A percentile compares a stretch with the other conserved stretches of the same genome.
Evolutionary conservation across 2,797 vertebrate genomes (phyloP).

Genomic region (Erpetoichthys calabaricus): DNA sequence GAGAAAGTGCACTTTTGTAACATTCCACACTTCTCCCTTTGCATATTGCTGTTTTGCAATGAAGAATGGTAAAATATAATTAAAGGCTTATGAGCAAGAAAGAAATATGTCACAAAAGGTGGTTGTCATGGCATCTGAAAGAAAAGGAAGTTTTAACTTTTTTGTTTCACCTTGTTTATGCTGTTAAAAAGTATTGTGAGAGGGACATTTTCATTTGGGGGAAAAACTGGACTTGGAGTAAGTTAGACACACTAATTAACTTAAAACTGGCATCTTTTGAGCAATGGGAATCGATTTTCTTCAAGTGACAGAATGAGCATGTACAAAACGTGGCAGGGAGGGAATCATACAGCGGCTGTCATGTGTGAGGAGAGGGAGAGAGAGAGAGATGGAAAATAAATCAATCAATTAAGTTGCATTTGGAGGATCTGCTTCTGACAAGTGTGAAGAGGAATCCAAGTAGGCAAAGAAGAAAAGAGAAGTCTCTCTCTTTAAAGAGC

Average conservation of each 20-base stretch:
- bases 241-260: constrained; percentile 42
- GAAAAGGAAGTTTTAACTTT: neutral
- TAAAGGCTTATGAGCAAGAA: constrained; percentile 28
- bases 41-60: too few relatives aligned
- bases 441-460: constrained; percentile 54
- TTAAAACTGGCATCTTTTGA: constrained; percentile 39
- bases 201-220: too few relatives aligned
- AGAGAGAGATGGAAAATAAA: constrained; percentile 27
- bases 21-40: too few relatives aligned
- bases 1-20: too few relatives aligned
- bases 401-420: constrained; percentile 77
- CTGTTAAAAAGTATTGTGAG: too few relatives aligned
- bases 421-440: constrained; percentile 61
- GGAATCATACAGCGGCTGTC: constrained; percentile 21
- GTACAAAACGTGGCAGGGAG: constrained; percentile 12
- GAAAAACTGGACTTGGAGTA: constrained; percentile 12
- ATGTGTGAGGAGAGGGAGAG: constrained; percentile 13
- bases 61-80: constrained; percentile 23
- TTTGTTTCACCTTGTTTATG: constrained; percentile 8
- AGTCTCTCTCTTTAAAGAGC: constrained; percentile 73
- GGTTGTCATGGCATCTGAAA: constrained; percentile 37
- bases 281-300: constrained; percentile 30
- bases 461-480: constrained; percentile 47
- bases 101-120: constrained; percentile 41
- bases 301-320: constrained; percentile 29